Percentiles rank a stretch among this genome's conserved stretches.
phyloP scores from a whole-genome alignment of 1,140 invertebrate genomes.

The Drosophila nebulosa region DNA sequence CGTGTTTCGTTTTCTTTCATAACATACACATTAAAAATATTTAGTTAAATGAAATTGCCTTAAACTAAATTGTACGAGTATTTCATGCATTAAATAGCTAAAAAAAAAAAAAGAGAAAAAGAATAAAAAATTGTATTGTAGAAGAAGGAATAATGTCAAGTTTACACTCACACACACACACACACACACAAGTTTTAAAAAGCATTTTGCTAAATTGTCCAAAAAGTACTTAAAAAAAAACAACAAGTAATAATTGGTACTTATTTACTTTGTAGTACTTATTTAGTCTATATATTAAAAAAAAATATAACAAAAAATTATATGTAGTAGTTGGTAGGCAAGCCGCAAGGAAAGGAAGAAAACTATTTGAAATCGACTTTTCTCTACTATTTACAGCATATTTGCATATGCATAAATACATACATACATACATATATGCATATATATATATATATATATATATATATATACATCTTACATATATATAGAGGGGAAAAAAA shows the following conservation, averaged over 20 bases:
- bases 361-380: slow-evolving; percentile 44
- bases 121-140: not conserved
- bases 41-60: slow-evolving; percentile 66
- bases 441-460: slow-evolving; percentile 13
- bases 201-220: not conserved
- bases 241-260: not conserved
- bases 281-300: not conserved
- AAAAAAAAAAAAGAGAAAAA: slow-evolving; percentile 12
- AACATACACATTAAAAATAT: slow-evolving; percentile 14
- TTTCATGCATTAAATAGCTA: slow-evolving; percentile 43
- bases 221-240: not conserved
- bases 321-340: slow-evolving; percentile 23
- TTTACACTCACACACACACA: slow-evolving; percentile 39
- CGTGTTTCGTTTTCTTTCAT: not conserved
- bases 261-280: not conserved
- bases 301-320: slow-evolving; percentile 4
- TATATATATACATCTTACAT: too few relatives aligned
- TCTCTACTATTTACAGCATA: slow-evolving; percentile 42
- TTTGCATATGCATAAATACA: slow-evolving; percentile 12
- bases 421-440: slow-evolving; percentile 25
- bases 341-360: not conserved
- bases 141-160: not conserved
- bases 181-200: not conserved
- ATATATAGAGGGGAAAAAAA: slow-evolving; percentile 11
- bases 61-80: slow-evolving; percentile 67